Base-by-base conservation (phyloP, 2,888 invertebrate species). In the Saturnia pavonia region DNA sequence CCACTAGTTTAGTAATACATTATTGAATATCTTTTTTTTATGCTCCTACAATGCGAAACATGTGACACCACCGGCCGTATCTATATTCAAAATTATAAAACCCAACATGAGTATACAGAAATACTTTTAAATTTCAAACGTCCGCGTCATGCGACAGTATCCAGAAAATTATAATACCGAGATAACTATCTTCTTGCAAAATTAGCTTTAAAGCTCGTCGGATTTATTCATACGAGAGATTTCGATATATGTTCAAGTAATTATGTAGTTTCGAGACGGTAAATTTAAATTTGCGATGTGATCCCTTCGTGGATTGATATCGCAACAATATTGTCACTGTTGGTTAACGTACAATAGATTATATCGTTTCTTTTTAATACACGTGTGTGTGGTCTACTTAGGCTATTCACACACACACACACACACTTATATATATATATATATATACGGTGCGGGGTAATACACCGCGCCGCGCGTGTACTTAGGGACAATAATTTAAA, bases 321-420 rank as follows among this genome's bases (percentile, higher is more conserved):
- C 65, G 65, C 65, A 22, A 65, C 40, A 65, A 65, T 65, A 65
- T 65, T 65, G 65, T 65, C 65, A 40, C 12, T 65, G 65, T 65
- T 65, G 65, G 40, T 40, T 65, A 14, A 25, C 40, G 34, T 65
- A 65, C n/a, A 40, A 65, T 65, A 65, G 65, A 65, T 65, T 40
- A 65, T 9, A 40, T 65, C n/a, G 65, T n/a, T 14, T 63, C 40
- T 65, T 65, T 65, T 65, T 40, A 65, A 65, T 65, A 11, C 88
- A 85, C 83, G 89, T 90, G 91, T 90, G 89, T 90, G 91, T 90
- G 90, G 91, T 88, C 89, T 85, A 79, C 77, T 83, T 80, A 78
- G 82, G 77, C 75, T 81, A 54, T 54, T 54, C 54, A 54, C 34
- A 4, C n/a, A n/a, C n/a, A n/a, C n/a, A n/a, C n/a, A n/a, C n/a